Evolutionary conservation across 2,113 vertebrate species (phyloP).

Genomic region (Xiphorhynchus elegans): DNA sequence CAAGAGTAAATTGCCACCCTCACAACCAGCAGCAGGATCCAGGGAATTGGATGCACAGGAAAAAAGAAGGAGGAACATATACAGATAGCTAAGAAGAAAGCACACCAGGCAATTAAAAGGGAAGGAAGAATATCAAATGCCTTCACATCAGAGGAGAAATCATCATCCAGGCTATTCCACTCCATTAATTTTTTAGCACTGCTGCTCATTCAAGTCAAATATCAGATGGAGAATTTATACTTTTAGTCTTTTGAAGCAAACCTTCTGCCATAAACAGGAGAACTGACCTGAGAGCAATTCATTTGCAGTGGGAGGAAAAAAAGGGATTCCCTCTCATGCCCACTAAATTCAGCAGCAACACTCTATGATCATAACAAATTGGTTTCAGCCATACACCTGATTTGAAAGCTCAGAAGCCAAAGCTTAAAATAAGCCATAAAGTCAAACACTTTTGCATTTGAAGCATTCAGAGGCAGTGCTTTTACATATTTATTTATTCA

Average conservation of each 20-base stretch:
- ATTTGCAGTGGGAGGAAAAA: background rate
- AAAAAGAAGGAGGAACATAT: background rate
- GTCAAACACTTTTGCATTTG: background rate
- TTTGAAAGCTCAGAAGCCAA: background rate
- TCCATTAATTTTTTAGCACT: constrained; percentile 1
- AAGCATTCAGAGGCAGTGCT: background rate
- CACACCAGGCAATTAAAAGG: background rate
- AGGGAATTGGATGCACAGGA: background rate
- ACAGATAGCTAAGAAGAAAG: background rate
- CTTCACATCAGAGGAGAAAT: constrained; percentile 3
- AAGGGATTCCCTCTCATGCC: background rate
- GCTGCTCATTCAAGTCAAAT: background rate
- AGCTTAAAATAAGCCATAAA: background rate
- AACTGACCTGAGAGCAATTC: background rate
- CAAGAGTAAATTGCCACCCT: background rate
- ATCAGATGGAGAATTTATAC: background rate
- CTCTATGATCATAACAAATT: background rate
- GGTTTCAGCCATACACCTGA: background rate
- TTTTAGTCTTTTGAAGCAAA: background rate
- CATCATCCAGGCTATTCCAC: background rate
- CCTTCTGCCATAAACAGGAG: background rate
- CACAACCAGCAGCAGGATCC: background rate
- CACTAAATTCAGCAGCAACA: background rate
- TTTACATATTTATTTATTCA: background rate
- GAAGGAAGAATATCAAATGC: background rate